Percentiles rank a stretch among this genome's conserved stretches.
These are phyloP conservation scores for Paramormyrops hopkinsi DNA, from an alignment of 2,797 vertebrate genomes.

Conservation along the genomic window DNA sequence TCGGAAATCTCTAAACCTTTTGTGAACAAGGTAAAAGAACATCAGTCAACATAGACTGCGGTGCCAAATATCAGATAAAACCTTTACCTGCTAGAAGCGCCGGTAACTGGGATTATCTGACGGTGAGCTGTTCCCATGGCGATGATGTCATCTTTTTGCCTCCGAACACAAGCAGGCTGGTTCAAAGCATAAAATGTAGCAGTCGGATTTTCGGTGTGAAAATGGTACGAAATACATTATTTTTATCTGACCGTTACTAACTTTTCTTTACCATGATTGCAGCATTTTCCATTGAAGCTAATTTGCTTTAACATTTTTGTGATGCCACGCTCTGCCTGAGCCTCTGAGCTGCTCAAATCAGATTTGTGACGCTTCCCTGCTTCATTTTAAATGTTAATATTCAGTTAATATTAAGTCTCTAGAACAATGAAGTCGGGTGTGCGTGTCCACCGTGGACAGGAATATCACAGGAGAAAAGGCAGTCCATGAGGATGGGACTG, in stretches of 20 bases:
- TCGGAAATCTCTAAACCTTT: neutral
- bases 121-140: neutral
- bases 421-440: neutral
- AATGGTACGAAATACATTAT: neutral
- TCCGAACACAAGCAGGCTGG: neutral
- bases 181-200: neutral
- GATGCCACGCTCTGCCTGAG: neutral
- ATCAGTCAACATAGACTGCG: neutral
- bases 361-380: neutral
- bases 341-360: neutral
- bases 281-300: neutral
- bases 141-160: neutral
- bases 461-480: neutral
- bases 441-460: neutral
- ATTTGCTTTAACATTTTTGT: neutral
- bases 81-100: neutral
- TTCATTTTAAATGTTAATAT: neutral
- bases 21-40: neutral
- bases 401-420: neutral
- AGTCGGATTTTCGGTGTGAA: neutral
- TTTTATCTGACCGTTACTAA: neutral
- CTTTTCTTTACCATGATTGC: neutral
- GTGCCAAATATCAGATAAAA: neutral
- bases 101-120: neutral
- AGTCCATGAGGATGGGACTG: neutral